Percentiles rank a stretch among this genome's conserved stretches.
phyloP scores from a whole-genome alignment of 2,888 invertebrate species.

The Stenurella melanura region DNA sequence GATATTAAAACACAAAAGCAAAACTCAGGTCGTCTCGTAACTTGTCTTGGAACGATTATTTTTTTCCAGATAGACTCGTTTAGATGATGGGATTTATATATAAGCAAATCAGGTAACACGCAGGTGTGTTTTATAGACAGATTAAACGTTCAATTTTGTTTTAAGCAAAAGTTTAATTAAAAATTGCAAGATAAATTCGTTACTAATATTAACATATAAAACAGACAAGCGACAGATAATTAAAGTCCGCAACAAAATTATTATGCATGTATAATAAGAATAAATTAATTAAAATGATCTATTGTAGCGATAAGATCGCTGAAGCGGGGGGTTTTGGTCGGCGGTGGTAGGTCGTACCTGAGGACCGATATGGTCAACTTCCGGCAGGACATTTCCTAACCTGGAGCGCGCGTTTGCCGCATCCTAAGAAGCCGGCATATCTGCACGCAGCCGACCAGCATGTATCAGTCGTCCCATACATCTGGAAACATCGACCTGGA shows the following conservation, averaged over 20 bases:
- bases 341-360: slow-evolving; percentile 42
- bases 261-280: slow-evolving; percentile 30
- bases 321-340: slow-evolving; percentile 25
- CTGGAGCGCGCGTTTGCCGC: slow-evolving; percentile 56
- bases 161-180: neutral
- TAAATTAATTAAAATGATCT: slow-evolving; percentile 39
- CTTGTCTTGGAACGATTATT: too few species aligned
- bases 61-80: too few species aligned
- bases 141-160: neutral
- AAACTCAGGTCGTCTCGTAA: too few species aligned
- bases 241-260: slow-evolving; percentile 27
- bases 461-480: slow-evolving; percentile 36
- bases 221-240: slow-evolving; percentile 8
- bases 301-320: slow-evolving; percentile 32
- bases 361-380: slow-evolving; percentile 56
- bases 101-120: neutral
- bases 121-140: neutral
- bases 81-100: neutral
- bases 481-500: slow-evolving; percentile 41
- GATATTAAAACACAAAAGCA: too few species aligned
- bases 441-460: slow-evolving; percentile 34
- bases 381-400: slow-evolving; percentile 61
- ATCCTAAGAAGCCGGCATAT: slow-evolving; percentile 52
- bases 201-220: slow-evolving; percentile 19
- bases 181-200: neutral